These are phyloP conservation scores for Rachycentron canadum DNA, from an alignment of 2,797 vertebrate species.

Conservation along the genomic window DNA sequence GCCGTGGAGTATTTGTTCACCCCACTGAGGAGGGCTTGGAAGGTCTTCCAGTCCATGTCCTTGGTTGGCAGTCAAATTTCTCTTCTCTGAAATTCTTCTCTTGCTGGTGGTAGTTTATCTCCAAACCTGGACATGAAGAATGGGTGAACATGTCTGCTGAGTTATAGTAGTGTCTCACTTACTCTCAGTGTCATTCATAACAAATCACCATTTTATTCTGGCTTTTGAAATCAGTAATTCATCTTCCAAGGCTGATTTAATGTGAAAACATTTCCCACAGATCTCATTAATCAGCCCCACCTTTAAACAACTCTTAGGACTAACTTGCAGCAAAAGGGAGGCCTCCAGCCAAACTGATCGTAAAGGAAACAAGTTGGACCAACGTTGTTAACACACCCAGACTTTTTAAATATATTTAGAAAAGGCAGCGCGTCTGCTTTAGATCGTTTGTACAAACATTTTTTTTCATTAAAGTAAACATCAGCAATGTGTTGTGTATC, in stretches of 20 bases:
- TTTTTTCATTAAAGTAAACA: not conserved
- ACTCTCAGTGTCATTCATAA: conserved; percentile 1
- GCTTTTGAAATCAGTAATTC: not conserved
- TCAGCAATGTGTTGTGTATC: not conserved
- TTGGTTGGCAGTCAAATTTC: conserved; percentile 43
- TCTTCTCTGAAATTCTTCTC: conserved; percentile 26
- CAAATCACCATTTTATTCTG: not conserved
- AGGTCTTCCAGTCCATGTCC: conserved; percentile 97
- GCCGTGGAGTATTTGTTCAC: conserved; percentile 98
- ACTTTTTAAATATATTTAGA: not conserved
- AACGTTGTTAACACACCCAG: conserved; percentile 22
- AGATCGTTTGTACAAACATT: not conserved
- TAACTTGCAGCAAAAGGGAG: conserved; percentile 1
- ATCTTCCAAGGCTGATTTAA: not conserved
- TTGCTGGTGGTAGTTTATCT: conserved; percentile 18
- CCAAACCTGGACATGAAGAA: conserved; percentile 55
- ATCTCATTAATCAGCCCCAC: not conserved
- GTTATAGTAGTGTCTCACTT: not conserved
- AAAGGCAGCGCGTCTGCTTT: not conserved
- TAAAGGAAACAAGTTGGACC: conserved; percentile 31
- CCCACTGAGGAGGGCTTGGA: conserved; percentile 93
- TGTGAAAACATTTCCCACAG: not conserved
- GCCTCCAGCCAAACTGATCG: conserved; percentile 23
- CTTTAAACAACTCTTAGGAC: not conserved
- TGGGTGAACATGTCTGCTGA: conserved; percentile 12